phyloP scores from a whole-genome alignment of 2,888 invertebrate species.

The Thera obeliscata region DNA sequence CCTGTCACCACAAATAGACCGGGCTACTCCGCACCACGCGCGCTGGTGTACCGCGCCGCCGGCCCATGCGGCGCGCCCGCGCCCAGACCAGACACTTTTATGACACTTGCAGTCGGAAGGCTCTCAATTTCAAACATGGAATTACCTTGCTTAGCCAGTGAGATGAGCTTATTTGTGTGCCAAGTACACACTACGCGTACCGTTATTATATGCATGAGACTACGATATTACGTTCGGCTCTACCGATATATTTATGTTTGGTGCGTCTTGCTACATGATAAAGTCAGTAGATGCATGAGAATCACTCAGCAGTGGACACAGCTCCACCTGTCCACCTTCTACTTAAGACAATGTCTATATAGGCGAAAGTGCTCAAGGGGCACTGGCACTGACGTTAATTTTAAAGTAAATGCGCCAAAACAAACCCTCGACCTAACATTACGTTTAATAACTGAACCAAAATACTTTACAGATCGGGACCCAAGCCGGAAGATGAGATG shows the following conservation, averaged over 20 bases:
- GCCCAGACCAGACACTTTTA: slow-evolving; percentile 43
- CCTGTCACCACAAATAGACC: slow-evolving; percentile 84
- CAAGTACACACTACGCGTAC: neutral
- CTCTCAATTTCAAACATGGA: slow-evolving; percentile 21
- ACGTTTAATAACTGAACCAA: neutral
- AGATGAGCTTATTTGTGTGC: slow-evolving; percentile 10
- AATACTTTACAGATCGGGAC: neutral
- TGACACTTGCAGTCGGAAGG: slow-evolving; percentile 33
- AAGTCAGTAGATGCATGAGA: no score
- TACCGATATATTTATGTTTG: neutral
- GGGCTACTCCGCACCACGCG: slow-evolving; percentile 74
- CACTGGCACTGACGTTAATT: no score
- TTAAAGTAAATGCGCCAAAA: no score
- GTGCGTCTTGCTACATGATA: neutral
- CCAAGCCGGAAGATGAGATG: no score
- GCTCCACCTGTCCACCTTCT: no score
- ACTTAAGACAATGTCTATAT: no score
- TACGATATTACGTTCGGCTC: neutral
- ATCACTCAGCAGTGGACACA: no score
- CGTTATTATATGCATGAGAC: neutral
- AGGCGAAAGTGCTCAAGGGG: no score
- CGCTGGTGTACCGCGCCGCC: slow-evolving; percentile 66
- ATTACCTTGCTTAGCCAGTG: slow-evolving; percentile 7
- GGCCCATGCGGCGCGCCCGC: slow-evolving; percentile 47
- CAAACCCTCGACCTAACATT: no score